phyloP scores from a whole-genome alignment of 2,113 vertebrate genomes.

The Labeo catla region DNA sequence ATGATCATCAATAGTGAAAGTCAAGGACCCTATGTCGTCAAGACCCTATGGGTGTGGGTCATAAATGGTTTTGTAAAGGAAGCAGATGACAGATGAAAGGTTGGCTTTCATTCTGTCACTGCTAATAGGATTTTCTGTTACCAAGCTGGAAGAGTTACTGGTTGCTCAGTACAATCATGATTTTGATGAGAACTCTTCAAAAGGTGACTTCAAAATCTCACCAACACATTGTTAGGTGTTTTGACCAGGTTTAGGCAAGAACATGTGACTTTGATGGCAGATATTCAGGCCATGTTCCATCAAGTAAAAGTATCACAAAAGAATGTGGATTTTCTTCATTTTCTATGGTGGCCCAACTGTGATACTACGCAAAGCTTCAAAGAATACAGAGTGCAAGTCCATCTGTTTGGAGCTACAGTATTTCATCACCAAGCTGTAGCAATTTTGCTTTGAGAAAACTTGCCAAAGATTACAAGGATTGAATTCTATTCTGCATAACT shows the following conservation, averaged over 20 bases:
- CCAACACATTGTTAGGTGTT: neutral
- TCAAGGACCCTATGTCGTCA: too few species aligned
- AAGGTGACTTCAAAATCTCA: neutral
- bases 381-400: slow-evolving; percentile 40
- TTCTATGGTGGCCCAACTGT: neutral
- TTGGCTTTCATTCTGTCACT: too few species aligned
- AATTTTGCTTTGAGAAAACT: slow-evolving; percentile 41
- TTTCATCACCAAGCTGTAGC: slow-evolving; percentile 49
- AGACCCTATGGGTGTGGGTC: too few species aligned
- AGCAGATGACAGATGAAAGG: too few species aligned
- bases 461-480: slow-evolving; percentile 29
- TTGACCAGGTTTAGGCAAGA: slow-evolving; percentile 15
- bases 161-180: too few species aligned
- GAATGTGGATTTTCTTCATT: neutral
- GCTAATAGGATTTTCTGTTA: too few species aligned
- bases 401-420: slow-evolving; percentile 45
- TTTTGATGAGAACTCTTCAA: too few species aligned
- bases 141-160: too few species aligned
- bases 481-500: slow-evolving; percentile 4
- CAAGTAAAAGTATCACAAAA: neutral
- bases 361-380: slow-evolving; percentile 15
- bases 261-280: neutral
- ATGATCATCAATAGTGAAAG: too few species aligned
- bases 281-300: slow-evolving; percentile 2
- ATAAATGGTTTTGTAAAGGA: too few species aligned